These are phyloP conservation scores for Adelosebastes latens DNA, from an alignment of 2,797 vertebrate species.

Conservation along the genomic window DNA sequence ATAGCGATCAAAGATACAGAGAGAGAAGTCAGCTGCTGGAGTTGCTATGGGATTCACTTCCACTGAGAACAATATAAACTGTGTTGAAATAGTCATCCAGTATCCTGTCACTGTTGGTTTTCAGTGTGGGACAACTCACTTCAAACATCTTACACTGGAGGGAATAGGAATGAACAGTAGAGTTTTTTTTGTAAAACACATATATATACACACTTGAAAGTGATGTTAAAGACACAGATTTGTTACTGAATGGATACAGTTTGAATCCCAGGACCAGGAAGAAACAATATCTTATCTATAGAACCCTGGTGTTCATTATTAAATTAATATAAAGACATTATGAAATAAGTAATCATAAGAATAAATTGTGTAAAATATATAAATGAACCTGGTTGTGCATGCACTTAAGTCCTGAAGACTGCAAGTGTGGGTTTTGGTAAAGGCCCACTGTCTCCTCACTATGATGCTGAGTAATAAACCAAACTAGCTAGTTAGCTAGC, in stretches of 20 bases:
- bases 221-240: not conserved
- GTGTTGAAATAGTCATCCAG: slow-evolving; percentile 64
- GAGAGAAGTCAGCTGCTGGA: slow-evolving; percentile 54
- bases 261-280: not conserved
- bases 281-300: not conserved
- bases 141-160: slow-evolving; percentile 36
- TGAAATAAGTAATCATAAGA: not conserved
- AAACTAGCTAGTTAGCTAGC: too few species aligned
- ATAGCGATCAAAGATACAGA: slow-evolving; percentile 76
- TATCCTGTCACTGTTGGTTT: slow-evolving; percentile 51
- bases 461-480: not conserved
- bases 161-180: not conserved
- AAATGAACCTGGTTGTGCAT: not conserved
- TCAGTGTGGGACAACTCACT: slow-evolving; percentile 34
- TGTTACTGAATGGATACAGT: not conserved
- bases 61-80: slow-evolving; percentile 69
- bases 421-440: too few species aligned
- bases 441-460: not conserved
- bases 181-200: not conserved
- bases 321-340: not conserved
- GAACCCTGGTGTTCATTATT: not conserved
- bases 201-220: not conserved
- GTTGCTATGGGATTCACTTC: slow-evolving; percentile 56
- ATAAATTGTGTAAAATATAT: not conserved
- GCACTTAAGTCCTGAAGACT: too few species aligned